A percentile compares a stretch with the other conserved stretches of the same genome.
Evolutionary conservation across 2,113 vertebrate species (phyloP).

Genomic region (Microcebus lehilahytsara): DNA sequence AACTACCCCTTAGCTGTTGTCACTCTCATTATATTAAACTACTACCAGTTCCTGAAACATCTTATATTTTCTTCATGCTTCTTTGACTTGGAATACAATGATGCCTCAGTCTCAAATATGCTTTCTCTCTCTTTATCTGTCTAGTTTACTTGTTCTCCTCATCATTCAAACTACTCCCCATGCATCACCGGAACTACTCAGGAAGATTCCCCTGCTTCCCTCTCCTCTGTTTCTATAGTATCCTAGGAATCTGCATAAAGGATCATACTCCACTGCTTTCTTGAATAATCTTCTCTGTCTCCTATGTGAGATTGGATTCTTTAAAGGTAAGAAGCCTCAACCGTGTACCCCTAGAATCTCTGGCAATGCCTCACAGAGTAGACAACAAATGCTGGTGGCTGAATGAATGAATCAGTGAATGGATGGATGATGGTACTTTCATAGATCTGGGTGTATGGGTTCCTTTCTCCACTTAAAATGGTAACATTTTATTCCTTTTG

Average conservation of each 20-base stretch:
- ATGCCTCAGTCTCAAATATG: not conserved
- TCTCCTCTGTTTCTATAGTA: not conserved
- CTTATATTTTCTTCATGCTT: not conserved
- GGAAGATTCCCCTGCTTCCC: not conserved
- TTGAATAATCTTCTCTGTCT: not conserved
- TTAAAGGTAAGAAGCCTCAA: not conserved
- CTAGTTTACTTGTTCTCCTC: not conserved
- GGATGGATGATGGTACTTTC: not conserved
- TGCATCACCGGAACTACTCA: not conserved
- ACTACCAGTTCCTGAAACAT: not conserved
- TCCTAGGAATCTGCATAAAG: not conserved
- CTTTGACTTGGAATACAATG: not conserved
- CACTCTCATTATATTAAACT: not conserved
- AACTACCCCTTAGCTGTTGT: not conserved
- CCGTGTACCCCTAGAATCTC: not conserved
- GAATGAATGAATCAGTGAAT: not conserved
- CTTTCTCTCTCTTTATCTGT: not conserved
- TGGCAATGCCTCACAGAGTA: not conserved
- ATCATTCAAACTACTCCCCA: not conserved
- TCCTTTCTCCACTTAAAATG: not conserved
- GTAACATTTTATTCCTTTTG: not conserved
- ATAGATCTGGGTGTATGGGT: not conserved
- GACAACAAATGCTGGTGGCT: not conserved
- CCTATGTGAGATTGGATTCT: not conserved
- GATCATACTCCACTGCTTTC: not conserved